Base-by-base conservation (phyloP, 2,888 invertebrate genomes). In the Drosophila quinaria region DNA sequence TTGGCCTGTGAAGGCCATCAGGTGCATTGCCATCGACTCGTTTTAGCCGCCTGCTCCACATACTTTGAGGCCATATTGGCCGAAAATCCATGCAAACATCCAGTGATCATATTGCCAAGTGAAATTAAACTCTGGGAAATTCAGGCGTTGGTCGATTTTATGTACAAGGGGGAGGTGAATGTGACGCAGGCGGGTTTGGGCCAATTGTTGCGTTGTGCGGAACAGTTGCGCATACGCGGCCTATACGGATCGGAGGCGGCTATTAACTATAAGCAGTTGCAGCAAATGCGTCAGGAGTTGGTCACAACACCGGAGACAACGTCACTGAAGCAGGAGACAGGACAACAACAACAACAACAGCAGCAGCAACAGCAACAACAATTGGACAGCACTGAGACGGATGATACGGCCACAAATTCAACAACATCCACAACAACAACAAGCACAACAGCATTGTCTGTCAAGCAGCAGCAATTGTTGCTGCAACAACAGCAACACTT, bases 91-190 rank as follows among this genome's bases (percentile, higher is more conserved):
- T 97, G 97, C 93, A 96, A 96, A 87, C 97, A 97, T 92, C 96
- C 97, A 11, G 97, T 97, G 35, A 95, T 93, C 17, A 95, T 97
- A 66, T 94, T 97, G 70, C 96, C 97, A 94, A 95, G 96, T 86
- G 97, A 97, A 89, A 96, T 97, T 94, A 95, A 95, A 90, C 95
- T 97, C 90, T 96, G 96, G 93, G 97, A 97, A 89, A 96, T 97
- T 93, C 96, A 97, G 88, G 97, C 97, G 0, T 93, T 97, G 47
- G 97, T 97, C 37, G 97, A 97, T 92, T 97, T 97, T 91, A 97
- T 97, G 97, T 97, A 97, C 92, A 96, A 96, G 90, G 97, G 97
- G 0, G 97, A 97, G 91, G 97, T 97, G 35, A 97, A 97, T 90
- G 97, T 97, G 0, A 96, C 96, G 3, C 97, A 97, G 86, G 96